phyloP scores from a whole-genome alignment of 2,113 vertebrate species.

The Crotalus helleri region DNA sequence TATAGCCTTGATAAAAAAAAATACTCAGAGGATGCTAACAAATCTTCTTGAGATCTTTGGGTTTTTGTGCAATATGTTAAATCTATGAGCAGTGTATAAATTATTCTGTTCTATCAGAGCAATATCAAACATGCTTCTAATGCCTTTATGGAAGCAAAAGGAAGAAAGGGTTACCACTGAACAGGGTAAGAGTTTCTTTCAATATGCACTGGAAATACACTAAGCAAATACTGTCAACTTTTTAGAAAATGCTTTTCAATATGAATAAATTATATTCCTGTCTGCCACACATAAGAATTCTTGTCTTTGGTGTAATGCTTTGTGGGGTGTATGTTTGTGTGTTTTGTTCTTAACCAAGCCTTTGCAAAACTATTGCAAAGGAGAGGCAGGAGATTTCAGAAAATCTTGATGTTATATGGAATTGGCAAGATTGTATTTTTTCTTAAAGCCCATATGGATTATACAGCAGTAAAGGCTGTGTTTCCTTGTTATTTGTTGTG shows the following conservation, averaged over 20 bases:
- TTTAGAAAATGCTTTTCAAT: neutral
- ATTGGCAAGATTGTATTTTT: neutral
- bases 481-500: neutral
- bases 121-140: neutral
- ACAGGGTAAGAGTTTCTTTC: neutral
- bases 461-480: neutral
- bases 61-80: neutral
- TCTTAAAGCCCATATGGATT: neutral
- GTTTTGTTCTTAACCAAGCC: neutral
- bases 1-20: neutral
- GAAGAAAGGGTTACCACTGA: neutral
- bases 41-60: neutral
- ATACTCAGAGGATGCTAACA: neutral
- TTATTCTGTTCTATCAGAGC: neutral
- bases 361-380: neutral
- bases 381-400: neutral
- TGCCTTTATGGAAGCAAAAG: neutral
- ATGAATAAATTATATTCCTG: neutral
- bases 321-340: neutral
- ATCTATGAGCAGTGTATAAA: neutral
- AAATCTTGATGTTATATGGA: neutral
- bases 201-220: neutral
- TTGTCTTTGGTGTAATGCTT: neutral
- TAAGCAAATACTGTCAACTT: neutral
- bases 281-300: neutral